phyloP scores from a whole-genome alignment of 2,113 vertebrate genomes.

The Mystacornis crossleyi region DNA sequence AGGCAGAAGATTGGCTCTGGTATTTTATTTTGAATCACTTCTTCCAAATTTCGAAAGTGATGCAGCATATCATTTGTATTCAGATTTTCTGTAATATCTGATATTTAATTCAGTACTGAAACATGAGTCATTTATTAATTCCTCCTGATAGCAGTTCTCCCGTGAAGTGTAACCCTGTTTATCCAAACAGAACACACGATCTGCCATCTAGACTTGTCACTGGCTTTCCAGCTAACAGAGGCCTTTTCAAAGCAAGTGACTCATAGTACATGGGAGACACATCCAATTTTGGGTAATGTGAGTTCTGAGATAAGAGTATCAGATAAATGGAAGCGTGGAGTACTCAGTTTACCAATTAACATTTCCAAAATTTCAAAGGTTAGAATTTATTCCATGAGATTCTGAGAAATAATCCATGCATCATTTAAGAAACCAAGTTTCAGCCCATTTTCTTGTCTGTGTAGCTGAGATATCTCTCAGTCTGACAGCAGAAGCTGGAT shows the following conservation, averaged over 20 bases:
- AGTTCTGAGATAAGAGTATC: background rate
- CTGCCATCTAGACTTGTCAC: background rate
- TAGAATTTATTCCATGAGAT: background rate
- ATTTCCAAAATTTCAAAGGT: slow-evolving; percentile 34
- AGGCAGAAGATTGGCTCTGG: background rate
- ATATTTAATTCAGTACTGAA: background rate
- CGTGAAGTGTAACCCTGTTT: background rate
- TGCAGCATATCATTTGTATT: background rate
- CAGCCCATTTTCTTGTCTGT: background rate
- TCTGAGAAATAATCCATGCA: background rate
- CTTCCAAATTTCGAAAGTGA: background rate
- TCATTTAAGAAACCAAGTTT: background rate
- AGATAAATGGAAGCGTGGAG: background rate
- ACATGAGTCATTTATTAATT: background rate
- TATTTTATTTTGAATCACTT: background rate
- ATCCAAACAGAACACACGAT: background rate
- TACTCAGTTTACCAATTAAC: background rate
- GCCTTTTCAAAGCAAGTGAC: slow-evolving; percentile 20
- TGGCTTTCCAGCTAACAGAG: background rate
- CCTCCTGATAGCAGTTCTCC: background rate
- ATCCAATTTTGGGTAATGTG: background rate
- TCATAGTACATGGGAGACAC: background rate
- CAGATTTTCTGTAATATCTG: background rate
- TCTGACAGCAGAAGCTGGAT: background rate
- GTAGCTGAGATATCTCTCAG: background rate